Conservation (phyloP, 2,888 invertebrate genomes). For the Idaea dimidiata region DNA sequence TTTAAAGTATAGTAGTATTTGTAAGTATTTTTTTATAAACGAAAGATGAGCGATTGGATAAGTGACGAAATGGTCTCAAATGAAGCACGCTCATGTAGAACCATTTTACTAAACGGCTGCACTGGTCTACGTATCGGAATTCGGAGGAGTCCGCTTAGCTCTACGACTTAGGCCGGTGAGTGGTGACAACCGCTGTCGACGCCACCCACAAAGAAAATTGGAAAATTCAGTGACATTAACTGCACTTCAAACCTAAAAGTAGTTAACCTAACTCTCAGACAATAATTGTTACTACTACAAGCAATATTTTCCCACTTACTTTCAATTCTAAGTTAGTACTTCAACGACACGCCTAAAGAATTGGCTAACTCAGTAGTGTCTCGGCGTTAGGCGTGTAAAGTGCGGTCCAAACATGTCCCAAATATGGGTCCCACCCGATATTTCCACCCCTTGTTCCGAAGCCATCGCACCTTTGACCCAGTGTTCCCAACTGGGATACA, state of each 20-base stretch:
- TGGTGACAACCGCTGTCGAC: no score
- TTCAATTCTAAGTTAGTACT: conserved; percentile 16
- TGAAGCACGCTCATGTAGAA: no score
- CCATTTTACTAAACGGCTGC: no score
- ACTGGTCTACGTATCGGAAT: no score
- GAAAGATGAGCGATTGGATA: no score
- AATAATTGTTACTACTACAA: background rate
- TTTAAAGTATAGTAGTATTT: no score
- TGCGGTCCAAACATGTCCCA: conserved; percentile 40
- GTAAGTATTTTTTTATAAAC: no score
- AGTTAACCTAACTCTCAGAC: background rate
- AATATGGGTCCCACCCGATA: conserved; percentile 80
- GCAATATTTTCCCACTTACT: conserved; percentile 25
- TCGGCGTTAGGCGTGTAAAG: conserved; percentile 4
- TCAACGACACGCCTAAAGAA: conserved; percentile 17
- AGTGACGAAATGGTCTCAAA: no score
- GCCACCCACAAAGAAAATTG: no score
- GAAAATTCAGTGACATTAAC: no score
- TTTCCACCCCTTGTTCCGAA: conserved; percentile 76
- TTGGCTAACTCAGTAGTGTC: conserved; percentile 20
- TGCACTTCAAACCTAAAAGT: background rate
- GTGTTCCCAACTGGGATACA: conserved; percentile 79
- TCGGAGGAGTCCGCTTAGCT: no score
- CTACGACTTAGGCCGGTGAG: no score
- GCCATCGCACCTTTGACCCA: conserved; percentile 76